phyloP scores from a whole-genome alignment of 2,113 vertebrate genomes.

The Stercorarius parasiticus region DNA sequence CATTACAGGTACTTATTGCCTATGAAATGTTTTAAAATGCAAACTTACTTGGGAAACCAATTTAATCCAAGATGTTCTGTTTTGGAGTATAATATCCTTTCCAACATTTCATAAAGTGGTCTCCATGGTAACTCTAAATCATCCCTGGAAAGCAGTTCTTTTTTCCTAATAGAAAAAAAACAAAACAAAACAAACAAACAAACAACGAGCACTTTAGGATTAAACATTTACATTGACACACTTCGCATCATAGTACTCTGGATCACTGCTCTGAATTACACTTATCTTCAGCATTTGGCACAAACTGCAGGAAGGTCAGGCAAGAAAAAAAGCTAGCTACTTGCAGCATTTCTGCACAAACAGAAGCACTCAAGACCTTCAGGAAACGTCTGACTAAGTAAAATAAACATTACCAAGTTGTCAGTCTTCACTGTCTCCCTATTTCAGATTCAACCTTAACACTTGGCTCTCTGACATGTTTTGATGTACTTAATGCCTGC shows the following conservation, averaged over 20 bases:
- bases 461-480: background rate
- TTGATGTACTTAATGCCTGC: background rate
- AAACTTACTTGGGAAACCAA: slow-evolving; percentile 97
- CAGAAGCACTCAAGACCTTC: background rate
- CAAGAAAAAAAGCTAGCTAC: background rate
- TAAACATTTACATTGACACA: background rate
- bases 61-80: slow-evolving; percentile 96
- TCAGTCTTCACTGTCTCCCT: background rate
- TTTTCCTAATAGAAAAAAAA: slow-evolving; percentile 81
- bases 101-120: slow-evolving; percentile 92
- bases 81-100: slow-evolving; percentile 95
- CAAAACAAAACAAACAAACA: background rate
- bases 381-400: background rate
- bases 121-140: slow-evolving; percentile 94
- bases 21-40: background rate
- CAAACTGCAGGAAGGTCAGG: background rate
- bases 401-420: background rate
- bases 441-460: background rate
- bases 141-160: slow-evolving; percentile 92
- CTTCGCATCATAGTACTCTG: background rate
- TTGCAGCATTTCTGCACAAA: background rate
- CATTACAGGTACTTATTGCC: background rate
- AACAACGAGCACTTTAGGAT: background rate
- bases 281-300: background rate
- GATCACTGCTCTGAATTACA: background rate